Evolutionary conservation across 1,140 invertebrate genomes (phyloP), one percentile per base, ranked within the genome.

Genomic region (Trachelipus rathkii): DNA sequence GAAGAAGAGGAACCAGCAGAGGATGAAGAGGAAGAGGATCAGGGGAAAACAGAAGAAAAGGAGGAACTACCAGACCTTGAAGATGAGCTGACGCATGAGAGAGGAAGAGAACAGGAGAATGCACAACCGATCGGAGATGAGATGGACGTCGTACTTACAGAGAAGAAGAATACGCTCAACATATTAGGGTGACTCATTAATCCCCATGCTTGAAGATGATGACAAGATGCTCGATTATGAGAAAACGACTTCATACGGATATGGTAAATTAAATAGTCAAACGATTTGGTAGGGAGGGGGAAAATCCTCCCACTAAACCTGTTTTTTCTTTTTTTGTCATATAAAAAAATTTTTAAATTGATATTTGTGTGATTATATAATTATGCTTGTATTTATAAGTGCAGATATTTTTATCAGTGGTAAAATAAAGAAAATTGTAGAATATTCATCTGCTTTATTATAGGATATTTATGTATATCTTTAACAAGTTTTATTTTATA

Each of bases 51-150:
- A 15, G 11, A 60, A 19, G 50, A 60, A 19, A 19, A 8, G 19
- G 50, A 60, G 19, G 50, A 60, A 8, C 19, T 19, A 60, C 50
- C 1, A 19, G 50, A 60, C 11, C 50, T 60, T 19, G 50, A 60
- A 60, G 50, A 60, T 3, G 50, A 60, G 8, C 8, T 60, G 50
- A 60, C 8, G 50, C 1, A 2, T 2, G 50, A 60, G 50, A 8
- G 19, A 60, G 50, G 8, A 19, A 8, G 8, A 19, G 50, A 8
- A 4, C 2, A 60, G 50, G 50, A 60, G 8, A 19, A 60, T 13
- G 50, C 11, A 19, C 11, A 60, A 19, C 11, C 2, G 8, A 15
- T 2, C 8, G 11, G 86, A n/a, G 85, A 60, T 60, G 50, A 60
- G 50, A 13, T 19, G 19, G 50, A 19, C 11, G 19, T 13, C 11